Evolutionary conservation across 92 coral and sea anemone genomes (phyloP), one percentile per base, ranked within the genome.

Genomic region (Epizoanthus stellaris): DNA sequence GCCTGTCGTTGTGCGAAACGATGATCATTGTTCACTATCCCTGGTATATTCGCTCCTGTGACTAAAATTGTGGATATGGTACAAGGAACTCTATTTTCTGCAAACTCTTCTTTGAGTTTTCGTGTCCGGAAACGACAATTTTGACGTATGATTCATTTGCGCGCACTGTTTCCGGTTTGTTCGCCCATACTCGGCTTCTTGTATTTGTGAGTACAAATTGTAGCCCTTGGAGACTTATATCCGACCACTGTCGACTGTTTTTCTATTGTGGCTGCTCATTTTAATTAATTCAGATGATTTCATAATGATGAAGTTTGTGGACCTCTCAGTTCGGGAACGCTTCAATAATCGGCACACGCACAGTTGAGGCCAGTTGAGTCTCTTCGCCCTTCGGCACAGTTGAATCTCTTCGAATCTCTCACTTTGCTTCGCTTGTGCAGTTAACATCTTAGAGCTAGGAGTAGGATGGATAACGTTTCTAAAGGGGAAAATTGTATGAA

Each of bases 51-150:
- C 10, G 56, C 56, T 13, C 56, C 56, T 11, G 56, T 49, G 71
- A 67, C 34, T n/a, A 14, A 11, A 36, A 17, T 21, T 15, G n/a
- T 68, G 73, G 73, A 68, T 68, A 38, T 68, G 52, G 7, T 68
- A 38, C 23, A 36, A 68, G 30, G 52, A 68, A 68, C 45, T 68
- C n/a, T 43, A 34, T 30, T 38, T 66, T 1, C 13, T 30, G 17
- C 14, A 3, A 3, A 9, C 56, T 49, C 11, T 49, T 49, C 14
- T 49, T 49, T 49, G 11, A 49, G 10, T 49, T 49, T 66, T 68
- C 73, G 21, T 38, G 73, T 68, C 73, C 73, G 73, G 73, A 68
- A 68, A 4, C 73, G 9, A 43, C 19, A 67, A 43, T 14, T 34
- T 25, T 67, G 49, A 67, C 56, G 56, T 49, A 64, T n/a, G 30